Evolutionary conservation across 2,113 vertebrate species (phyloP).

Genomic region (Cryptotis parvus): DNA sequence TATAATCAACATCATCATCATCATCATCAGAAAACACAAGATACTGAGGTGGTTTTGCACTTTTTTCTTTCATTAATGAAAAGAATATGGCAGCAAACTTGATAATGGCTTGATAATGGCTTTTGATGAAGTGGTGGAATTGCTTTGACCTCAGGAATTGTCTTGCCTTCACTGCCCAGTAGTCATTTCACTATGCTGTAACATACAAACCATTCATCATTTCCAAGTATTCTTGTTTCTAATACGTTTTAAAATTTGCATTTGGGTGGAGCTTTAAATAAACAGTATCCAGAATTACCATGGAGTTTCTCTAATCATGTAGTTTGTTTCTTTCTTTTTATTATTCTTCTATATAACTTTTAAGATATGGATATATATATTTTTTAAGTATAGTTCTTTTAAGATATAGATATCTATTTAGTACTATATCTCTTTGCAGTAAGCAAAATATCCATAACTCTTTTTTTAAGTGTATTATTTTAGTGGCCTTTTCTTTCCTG

Average conservation of each 20-base stretch:
- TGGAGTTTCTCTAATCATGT: background rate
- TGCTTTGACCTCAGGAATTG: background rate
- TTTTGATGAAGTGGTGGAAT: background rate
- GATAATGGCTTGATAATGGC: background rate
- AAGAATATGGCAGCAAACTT: background rate
- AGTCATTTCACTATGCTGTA: background rate
- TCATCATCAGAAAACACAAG: too few species aligned
- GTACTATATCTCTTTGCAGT: too few species aligned
- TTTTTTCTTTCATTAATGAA: conserved; percentile 36
- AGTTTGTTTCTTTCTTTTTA: background rate
- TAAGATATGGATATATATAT: too few species aligned
- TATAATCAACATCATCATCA: too few species aligned
- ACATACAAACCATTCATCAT: conserved; percentile 3
- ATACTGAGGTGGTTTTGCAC: conserved; percentile 9
- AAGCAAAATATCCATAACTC: too few species aligned
- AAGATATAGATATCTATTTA: too few species aligned
- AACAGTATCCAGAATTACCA: conserved; percentile 26
- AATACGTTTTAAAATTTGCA: conserved; percentile 57
- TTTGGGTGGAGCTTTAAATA: conserved; percentile 39
- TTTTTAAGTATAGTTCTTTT: too few species aligned
- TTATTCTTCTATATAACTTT: too few species aligned
- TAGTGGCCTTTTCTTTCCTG: too few species aligned
- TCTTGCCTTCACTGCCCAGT: background rate
- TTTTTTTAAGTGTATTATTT: too few species aligned
- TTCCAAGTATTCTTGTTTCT: conserved; percentile 31